Evolutionary conservation across 2,888 invertebrate genomes (phyloP), one percentile per base, ranked within the genome.

Genomic region (Omphaloscelis lunosa): DNA sequence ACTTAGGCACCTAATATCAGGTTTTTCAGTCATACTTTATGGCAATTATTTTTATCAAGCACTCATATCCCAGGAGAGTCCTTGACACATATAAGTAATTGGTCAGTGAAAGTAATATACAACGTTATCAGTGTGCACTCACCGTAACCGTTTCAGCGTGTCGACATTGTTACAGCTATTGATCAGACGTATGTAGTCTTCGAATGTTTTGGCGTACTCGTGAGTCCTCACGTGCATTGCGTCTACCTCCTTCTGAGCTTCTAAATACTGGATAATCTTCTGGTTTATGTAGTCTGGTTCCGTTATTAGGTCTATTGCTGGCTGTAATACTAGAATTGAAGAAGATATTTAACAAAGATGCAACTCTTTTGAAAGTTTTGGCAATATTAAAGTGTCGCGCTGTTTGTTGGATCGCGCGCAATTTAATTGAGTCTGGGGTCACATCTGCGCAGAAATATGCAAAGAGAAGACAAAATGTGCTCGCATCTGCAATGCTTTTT

Each of bases 201-300:
- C 99, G 92, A 98, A 99, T 69, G 98, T 98, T 84, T 98, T 98
- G 0, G 99, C 98, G 93, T 98, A 98, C 90, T 98, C 98, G 91
- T 98, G 98, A 2, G 98, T 98, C 85, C 98, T 97, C 70, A 98
- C 97, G 86, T 98, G 98, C 93, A 98, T 98, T 39, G 98, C 98
- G 74, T 98, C 97, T 0, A 98, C 97, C 75, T 98, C 97, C 90
- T 98, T 98, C 84, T 98, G 98, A 39, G 98, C 98, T 93, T 98
- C 98, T 83, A 99, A 97, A 92, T 98, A 99, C 84, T 97, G 97
- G 75, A 99, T 97, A 80, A 99, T 97, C 93, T 98, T 98, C 92
- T 98, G 98, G 94, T 99, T 99, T 89, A 99, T 98, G 92, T 98
- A 99, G 95, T 99, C 99, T 11, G 99, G 99, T 92, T 99, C 98